These are phyloP conservation scores for Euplagia quadripunctaria DNA, from an alignment of 2,888 invertebrate species.

Conservation along the genomic window DNA sequence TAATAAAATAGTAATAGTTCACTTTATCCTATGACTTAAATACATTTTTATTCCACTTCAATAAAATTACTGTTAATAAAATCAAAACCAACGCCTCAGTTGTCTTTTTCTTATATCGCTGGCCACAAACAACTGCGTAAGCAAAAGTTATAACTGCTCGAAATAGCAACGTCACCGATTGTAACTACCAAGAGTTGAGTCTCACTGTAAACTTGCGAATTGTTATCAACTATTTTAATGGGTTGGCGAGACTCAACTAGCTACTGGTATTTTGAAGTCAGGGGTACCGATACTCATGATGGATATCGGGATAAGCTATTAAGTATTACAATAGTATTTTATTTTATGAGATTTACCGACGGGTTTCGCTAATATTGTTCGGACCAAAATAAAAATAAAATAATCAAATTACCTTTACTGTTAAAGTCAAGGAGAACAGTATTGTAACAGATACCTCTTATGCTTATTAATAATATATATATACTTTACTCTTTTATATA, in stretches of 20 bases:
- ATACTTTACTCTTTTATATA: no score
- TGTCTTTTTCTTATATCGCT: not conserved
- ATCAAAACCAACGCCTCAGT: not conserved
- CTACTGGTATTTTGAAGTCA: slow-evolving; percentile 18
- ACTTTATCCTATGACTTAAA: no score
- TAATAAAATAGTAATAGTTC: no score
- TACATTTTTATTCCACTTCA: not conserved
- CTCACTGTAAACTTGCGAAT: slow-evolving; percentile 45
- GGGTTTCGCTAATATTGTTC: no score
- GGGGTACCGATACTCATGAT: not conserved
- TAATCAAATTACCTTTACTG: no score
- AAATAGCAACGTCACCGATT: slow-evolving; percentile 12
- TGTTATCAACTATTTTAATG: slow-evolving; percentile 48
- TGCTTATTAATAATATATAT: no score
- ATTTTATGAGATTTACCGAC: no score
- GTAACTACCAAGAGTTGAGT: not conserved
- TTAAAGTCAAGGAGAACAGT: no score
- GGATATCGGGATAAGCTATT: not conserved
- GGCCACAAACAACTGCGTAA: slow-evolving; percentile 16
- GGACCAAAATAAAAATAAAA: no score
- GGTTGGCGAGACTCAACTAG: slow-evolving; percentile 24
- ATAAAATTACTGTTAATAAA: slow-evolving; percentile 10
- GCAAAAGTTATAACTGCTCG: slow-evolving; percentile 37
- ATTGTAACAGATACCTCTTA: no score
- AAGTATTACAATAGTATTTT: not conserved